Evolutionary conservation across 1,140 invertebrate species (phyloP).

Genomic region (Drosophila kurseongensis): DNA sequence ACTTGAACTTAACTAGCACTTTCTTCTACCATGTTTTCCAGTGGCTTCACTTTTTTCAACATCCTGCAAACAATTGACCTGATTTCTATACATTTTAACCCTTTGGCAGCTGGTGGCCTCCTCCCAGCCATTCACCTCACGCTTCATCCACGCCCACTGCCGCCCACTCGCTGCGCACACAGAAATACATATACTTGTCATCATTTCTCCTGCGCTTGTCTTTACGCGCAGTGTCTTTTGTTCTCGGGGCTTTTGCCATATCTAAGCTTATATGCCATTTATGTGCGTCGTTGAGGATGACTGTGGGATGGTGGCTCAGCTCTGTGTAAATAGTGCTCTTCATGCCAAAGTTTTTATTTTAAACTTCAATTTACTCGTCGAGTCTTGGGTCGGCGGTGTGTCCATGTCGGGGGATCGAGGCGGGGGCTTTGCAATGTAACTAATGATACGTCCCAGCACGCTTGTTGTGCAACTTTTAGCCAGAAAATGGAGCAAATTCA

Average conservation of each 20-base stretch:
- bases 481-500: slow-evolving; percentile 77
- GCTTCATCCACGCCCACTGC: slow-evolving; percentile 9
- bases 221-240: slow-evolving; percentile 70
- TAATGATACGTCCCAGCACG: slow-evolving; percentile 62
- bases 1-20: slow-evolving; percentile 56
- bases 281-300: slow-evolving; percentile 41
- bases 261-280: slow-evolving; percentile 67
- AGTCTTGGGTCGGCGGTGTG: slow-evolving; percentile 10
- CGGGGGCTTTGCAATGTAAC: slow-evolving; percentile 56
- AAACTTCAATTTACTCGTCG: slow-evolving; percentile 76
- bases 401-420: slow-evolving; percentile 2
- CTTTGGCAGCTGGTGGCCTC: slow-evolving; percentile 55
- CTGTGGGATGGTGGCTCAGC: slow-evolving; percentile 11
- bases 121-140: slow-evolving; percentile 41
- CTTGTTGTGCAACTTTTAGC: slow-evolving; percentile 68
- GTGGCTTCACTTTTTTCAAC: slow-evolving; percentile 59
- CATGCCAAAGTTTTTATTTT: slow-evolving; percentile 78
- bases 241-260: slow-evolving; percentile 59
- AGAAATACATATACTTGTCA: slow-evolving; percentile 47
- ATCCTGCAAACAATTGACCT: slow-evolving; percentile 78
- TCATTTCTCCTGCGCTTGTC: slow-evolving; percentile 68
- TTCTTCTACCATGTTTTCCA: slow-evolving; percentile 49
- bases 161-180: slow-evolving; percentile 28
- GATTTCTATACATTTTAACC: slow-evolving; percentile 75
- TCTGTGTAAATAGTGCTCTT: slow-evolving; percentile 71